Evolutionary conservation across 1,140 invertebrate species (phyloP), one percentile per base, ranked within the genome.

Genomic region (Ruditapes philippinarum): DNA sequence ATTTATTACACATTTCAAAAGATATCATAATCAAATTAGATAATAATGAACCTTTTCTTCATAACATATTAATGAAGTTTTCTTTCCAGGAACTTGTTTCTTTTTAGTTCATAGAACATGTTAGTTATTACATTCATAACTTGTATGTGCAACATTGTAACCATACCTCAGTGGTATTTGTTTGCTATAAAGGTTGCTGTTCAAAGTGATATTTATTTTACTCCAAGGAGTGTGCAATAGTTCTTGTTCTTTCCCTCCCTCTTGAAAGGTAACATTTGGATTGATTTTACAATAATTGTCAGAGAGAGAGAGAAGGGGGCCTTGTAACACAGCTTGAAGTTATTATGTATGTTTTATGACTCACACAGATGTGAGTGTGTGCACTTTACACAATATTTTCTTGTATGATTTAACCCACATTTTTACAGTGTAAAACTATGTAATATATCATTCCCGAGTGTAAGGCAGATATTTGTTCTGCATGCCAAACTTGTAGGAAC

Each of bases 291-390:
- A 70, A 70, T 70, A 38, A 70, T 25, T 25, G 54, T 12, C 9
- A n/a, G 54, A 57, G 54, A 25, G n/a, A n/a, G 28, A 65, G 62
- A 4, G 19, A 57, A 57, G 51, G 51, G 57, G 57, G 57, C 25
- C 57, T n/a, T 62, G 57, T 62, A 11, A 40, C 36, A 70, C 65
- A 70, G 65, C 65, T 70, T 22, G 65, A 40, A 70, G 36, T 70
- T 38, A 14, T 70, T 70, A 38, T 70, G 36, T 70, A 70, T 70
- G n/a, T 70, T 70, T 70, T 70, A 70, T 70, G 65, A 70, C 65
- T 70, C 65, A 70, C 9, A 2, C 65, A 70, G 65, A 70, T 70
- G 65, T 70, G 38, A n/a, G n/a, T n/a, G 65, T 70, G 19, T 62
- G 57, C 57, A 62, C 57, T 62, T 4, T 28, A 62, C 57, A 62